Conservation (phyloP, 2,113 vertebrate genomes). For the Semicossyphus pulcher region DNA sequence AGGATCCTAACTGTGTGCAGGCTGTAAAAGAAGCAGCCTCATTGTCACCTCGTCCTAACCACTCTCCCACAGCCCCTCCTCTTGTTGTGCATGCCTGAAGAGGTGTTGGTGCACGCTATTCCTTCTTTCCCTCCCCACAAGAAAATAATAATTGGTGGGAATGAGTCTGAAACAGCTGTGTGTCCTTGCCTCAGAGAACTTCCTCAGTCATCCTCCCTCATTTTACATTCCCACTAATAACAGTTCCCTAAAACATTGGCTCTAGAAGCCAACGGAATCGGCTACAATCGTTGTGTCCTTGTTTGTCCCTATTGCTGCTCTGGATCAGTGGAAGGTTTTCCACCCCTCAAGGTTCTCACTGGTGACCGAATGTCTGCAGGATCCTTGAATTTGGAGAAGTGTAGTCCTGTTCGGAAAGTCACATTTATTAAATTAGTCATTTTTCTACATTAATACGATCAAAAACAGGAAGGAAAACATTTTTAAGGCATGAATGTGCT, state of each 20-base stretch:
- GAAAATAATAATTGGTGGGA: constrained; percentile 67
- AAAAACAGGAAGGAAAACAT: constrained; percentile 30
- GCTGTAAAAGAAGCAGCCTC: constrained; percentile 67
- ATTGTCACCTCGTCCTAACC: constrained; percentile 64
- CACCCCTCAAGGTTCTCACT: constrained; percentile 10
- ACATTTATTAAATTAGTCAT: constrained; percentile 32
- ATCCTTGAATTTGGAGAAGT: constrained; percentile 21
- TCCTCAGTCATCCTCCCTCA: constrained; percentile 57
- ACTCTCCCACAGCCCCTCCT: constrained; percentile 29
- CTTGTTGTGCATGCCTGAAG: constrained; percentile 63
- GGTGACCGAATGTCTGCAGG: constrained; percentile 31
- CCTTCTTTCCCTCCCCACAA: constrained; percentile 46
- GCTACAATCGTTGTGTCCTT: constrained; percentile 40
- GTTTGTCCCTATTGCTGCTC: constrained; percentile 53
- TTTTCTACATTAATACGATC: not conserved
- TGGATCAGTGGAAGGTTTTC: constrained; percentile 35
- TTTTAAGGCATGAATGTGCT: constrained; percentile 2
- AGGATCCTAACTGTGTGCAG: constrained; percentile 53
- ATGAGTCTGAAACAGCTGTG: constrained; percentile 77
- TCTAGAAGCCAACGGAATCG: constrained; percentile 32
- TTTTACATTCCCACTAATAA: constrained; percentile 66
- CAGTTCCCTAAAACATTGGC: constrained; percentile 49
- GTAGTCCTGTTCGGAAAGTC: constrained; percentile 12
- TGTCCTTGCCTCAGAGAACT: constrained; percentile 44
- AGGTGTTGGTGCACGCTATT: constrained; percentile 68